A percentile compares a stretch with the other conserved stretches of the same genome.
These are phyloP conservation scores for Xylocopa sonorina DNA, from an alignment of 1,140 invertebrate genomes.

Conservation along the genomic window DNA sequence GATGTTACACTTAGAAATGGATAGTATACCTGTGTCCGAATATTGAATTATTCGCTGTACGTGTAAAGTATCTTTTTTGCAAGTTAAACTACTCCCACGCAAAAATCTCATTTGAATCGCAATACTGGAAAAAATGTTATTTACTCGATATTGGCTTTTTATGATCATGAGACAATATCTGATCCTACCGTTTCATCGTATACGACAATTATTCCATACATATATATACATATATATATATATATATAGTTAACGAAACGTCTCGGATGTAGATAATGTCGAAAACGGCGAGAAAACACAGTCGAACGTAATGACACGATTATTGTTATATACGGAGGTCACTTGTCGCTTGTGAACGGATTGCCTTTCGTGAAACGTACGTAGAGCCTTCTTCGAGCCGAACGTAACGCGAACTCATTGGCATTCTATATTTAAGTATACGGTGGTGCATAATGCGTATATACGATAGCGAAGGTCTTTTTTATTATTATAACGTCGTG, in stretches of 20 bases:
- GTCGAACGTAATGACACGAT: background rate
- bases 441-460: conserved; percentile 31
- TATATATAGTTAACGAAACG: background rate
- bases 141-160: too few species aligned
- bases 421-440: conserved; percentile 32
- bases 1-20: too few species aligned
- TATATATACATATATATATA: too few species aligned
- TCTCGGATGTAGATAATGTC: conserved; percentile 9
- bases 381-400: conserved; percentile 46
- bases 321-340: background rate
- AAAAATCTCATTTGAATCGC: too few species aligned
- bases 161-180: too few species aligned
- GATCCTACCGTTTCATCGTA: conserved; percentile 27
- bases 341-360: conserved; percentile 15
- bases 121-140: too few species aligned
- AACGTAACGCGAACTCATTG: conserved; percentile 30
- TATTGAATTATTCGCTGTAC: too few species aligned
- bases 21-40: too few species aligned
- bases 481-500: conserved; percentile 53
- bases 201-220: conserved; percentile 13
- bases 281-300: background rate
- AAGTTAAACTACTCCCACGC: too few species aligned
- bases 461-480: conserved; percentile 21
- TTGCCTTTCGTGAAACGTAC: conserved; percentile 38
- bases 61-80: too few species aligned